Percentiles rank a stretch among this genome's conserved stretches.
Conservation (phyloP, 2,888 invertebrate genomes). For the Hyposoter dolosus region DNA sequence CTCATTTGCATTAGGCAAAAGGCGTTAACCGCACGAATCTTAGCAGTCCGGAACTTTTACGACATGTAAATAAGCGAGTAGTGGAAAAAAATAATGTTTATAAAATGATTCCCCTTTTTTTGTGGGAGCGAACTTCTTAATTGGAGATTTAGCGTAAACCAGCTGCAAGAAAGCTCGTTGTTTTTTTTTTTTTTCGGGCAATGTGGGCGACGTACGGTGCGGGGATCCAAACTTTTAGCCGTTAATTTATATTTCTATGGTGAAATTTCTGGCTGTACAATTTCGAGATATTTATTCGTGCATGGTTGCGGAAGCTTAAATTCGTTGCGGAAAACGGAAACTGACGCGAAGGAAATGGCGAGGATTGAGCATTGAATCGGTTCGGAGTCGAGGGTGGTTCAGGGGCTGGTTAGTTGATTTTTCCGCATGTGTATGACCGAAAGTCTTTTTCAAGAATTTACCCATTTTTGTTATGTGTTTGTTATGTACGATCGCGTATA, state of each 20-base stretch:
- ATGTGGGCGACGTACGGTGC: slow-evolving; percentile 27
- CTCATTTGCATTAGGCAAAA: slow-evolving; percentile 67
- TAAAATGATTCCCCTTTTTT: slow-evolving; percentile 45
- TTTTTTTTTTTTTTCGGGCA: slow-evolving; percentile 38
- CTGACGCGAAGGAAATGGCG: slow-evolving; percentile 5
- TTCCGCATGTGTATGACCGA: slow-evolving; percentile 34
- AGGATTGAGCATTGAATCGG: slow-evolving; percentile 50
- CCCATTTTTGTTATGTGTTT: slow-evolving; percentile 16
- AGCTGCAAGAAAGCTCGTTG: slow-evolving; percentile 37
- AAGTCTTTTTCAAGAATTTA: slow-evolving; percentile 53
- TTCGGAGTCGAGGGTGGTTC: slow-evolving; percentile 53
- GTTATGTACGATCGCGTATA: slow-evolving; percentile 5
- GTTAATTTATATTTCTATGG: slow-evolving; percentile 2
- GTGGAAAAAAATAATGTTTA: slow-evolving; percentile 39
- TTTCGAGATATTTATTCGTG: slow-evolving; percentile 33
- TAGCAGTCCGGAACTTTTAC: slow-evolving; percentile 56
- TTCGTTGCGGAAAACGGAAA: slow-evolving; percentile 19
- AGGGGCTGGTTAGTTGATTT: slow-evolving; percentile 59
- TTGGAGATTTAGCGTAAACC: slow-evolving; percentile 47
- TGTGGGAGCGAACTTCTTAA: slow-evolving; percentile 43
- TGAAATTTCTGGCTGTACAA: slow-evolving; percentile 7
- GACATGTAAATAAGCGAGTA: slow-evolving; percentile 58
- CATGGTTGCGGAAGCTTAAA: slow-evolving; percentile 28
- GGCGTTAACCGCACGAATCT: slow-evolving; percentile 57
- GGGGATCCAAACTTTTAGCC: slow-evolving; percentile 10